Evolutionary conservation across 2,888 invertebrate species (phyloP), one percentile per base, ranked within the genome.

Genomic region (Tuta absoluta): DNA sequence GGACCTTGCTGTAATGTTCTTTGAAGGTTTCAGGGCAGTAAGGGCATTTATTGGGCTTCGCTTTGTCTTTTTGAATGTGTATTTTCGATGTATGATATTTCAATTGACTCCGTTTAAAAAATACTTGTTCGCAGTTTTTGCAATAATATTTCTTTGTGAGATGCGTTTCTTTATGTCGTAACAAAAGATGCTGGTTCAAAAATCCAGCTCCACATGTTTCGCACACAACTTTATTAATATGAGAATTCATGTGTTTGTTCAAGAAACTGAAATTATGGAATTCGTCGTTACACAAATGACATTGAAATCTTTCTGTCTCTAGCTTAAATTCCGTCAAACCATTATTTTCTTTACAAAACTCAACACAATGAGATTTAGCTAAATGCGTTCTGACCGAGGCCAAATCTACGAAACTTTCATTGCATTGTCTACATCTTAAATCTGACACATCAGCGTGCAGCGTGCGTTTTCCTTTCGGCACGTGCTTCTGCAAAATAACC

Each of bases 31-130:
- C 66, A 0, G 71, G 28, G 63, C 86, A 87, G 23, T 77, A 72
- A 0, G 78, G 72, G 63, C 86, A 87, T 59, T 80, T 81, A 51
- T 81, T 80, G 0, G 65, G 63, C 33, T 70, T 79, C 0, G 72
- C 73, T 21, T 79, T 71, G 1, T 73, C 71, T 61, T 75, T 80
- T 0, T 80, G 78, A 68, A 78, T 78, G 17, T 86, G 91, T 1
- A 84, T 74, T 3, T 82, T 84, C 62, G 84, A 80, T 4, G 79
- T 84, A 53, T 92, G 92, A 37, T 91, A 87, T 63, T 85, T 86
- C 21, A 89, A 67, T 1, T 91, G 86, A 59, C 86, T 85, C 62
- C 80, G 86, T n/a, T 89, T 92, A 0, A 72, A 69, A 61, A 90
- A 92, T 0, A 76, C 75, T 62, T 79, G 85, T 2, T 86, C 84